phyloP scores from a whole-genome alignment of 2,113 vertebrate species.

The Girardinichthys multiradiatus region DNA sequence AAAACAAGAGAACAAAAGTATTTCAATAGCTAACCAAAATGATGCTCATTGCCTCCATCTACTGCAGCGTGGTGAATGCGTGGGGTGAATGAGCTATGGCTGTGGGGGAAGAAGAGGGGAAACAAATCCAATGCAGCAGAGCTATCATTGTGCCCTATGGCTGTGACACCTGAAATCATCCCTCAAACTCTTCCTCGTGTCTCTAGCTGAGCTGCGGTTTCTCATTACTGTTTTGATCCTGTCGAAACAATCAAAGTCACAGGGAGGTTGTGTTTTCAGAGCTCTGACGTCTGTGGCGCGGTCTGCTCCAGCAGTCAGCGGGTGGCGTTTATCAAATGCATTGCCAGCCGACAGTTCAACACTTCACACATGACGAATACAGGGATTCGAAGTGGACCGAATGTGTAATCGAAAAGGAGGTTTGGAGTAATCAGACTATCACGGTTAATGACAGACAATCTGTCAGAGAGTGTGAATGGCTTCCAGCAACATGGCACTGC shows the following conservation, averaged over 20 bases:
- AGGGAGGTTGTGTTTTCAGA: slow-evolving; percentile 38
- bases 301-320: slow-evolving; percentile 28
- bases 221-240: slow-evolving; percentile 48
- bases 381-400: slow-evolving; percentile 63
- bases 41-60: slow-evolving; percentile 31
- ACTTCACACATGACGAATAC: slow-evolving; percentile 68
- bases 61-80: slow-evolving; percentile 23
- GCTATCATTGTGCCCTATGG: slow-evolving; percentile 63
- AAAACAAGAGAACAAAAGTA: slow-evolving; percentile 64
- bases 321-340: slow-evolving; percentile 50
- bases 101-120: slow-evolving; percentile 14
- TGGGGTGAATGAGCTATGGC: slow-evolving; percentile 55
- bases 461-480: slow-evolving; percentile 43
- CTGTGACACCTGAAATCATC: slow-evolving; percentile 51
- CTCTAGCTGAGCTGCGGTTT: slow-evolving; percentile 21
- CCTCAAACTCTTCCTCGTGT: slow-evolving; percentile 56
- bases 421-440: slow-evolving; percentile 53
- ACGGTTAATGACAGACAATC: slow-evolving; percentile 61
- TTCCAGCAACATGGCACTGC: slow-evolving; percentile 46
- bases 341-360: slow-evolving; percentile 40
- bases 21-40: slow-evolving; percentile 55
- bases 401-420: slow-evolving; percentile 60
- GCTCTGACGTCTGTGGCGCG: slow-evolving; percentile 34
- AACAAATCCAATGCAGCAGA: slow-evolving; percentile 63
- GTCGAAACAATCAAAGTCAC: slow-evolving; percentile 59